phyloP scores from a whole-genome alignment of 2,888 invertebrate genomes.

The Steinernema scapterisci region DNA sequence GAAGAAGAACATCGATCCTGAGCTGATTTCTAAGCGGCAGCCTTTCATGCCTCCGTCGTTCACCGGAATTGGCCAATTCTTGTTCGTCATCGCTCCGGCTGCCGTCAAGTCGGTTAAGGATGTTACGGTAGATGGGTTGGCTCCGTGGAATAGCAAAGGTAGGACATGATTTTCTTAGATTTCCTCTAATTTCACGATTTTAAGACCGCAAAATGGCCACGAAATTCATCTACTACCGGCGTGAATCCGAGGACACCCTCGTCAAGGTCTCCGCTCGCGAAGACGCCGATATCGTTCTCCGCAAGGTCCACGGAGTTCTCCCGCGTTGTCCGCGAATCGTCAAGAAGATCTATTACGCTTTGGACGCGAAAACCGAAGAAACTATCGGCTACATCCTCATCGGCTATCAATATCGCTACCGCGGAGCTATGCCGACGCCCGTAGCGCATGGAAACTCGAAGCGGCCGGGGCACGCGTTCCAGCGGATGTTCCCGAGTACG shows the following conservation, averaged over 20 bases:
- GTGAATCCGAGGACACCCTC: neutral
- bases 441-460: conserved; percentile 21
- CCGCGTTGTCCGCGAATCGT: conserved; percentile 10
- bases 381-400: conserved; percentile 12
- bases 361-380: conserved; percentile 6
- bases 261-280: neutral
- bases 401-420: conserved; percentile 9
- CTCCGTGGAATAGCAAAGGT: conserved; percentile 21
- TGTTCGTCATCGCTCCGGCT: neutral
- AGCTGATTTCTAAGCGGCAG: neutral
- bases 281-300: conserved; percentile 4
- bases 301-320: conserved; percentile 11
- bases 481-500: conserved; percentile 3
- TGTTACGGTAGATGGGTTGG: conserved; percentile 14
- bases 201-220: conserved; percentile 16
- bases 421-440: conserved; percentile 15
- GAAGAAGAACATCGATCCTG: neutral
- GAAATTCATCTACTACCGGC: conserved; percentile 23
- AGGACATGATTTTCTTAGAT: neutral
- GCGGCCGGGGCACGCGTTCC: neutral
- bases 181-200: neutral
- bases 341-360: conserved; percentile 15
- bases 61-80: conserved; percentile 15
- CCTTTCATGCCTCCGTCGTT: conserved; percentile 16
- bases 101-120: conserved; percentile 16